These are phyloP conservation scores for Scrobipalpa costella DNA, from an alignment of 2,888 invertebrate species.

Conservation along the genomic window DNA sequence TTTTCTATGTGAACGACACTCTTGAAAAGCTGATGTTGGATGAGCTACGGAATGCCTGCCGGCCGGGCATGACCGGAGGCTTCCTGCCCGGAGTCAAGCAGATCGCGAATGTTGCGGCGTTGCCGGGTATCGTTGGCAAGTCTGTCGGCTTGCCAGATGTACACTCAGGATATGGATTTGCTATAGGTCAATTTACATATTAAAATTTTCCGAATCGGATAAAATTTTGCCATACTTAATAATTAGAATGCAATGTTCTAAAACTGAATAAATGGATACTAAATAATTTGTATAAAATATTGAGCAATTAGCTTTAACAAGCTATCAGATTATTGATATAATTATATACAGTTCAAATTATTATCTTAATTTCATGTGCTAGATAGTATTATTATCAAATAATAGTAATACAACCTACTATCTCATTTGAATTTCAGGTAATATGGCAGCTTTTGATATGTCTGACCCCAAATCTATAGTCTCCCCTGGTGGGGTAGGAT, in stretches of 20 bases:
- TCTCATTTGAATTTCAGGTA: conserved; percentile 81
- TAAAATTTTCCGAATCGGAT: too few relatives aligned
- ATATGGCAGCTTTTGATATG: conserved; percentile 99
- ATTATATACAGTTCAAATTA: too few relatives aligned
- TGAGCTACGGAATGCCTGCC: conserved; percentile 94
- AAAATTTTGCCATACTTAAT: too few relatives aligned
- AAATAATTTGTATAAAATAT: too few relatives aligned
- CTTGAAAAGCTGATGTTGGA: conserved; percentile 98
- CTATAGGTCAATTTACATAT: conserved; percentile 86
- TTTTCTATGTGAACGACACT: conserved; percentile 96
- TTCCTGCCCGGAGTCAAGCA: conserved; percentile 99
- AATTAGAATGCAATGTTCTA: too few relatives aligned
- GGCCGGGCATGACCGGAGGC: conserved; percentile 95
- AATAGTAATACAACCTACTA: neutral
- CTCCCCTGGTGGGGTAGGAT: conserved; percentile 99
- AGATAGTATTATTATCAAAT: neutral
- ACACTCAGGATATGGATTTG: conserved; percentile 99
- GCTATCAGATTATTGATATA: too few relatives aligned
- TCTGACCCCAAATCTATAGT: conserved; percentile 95
- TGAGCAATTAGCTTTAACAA: too few relatives aligned
- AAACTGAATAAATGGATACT: too few relatives aligned
- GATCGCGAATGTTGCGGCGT: conserved; percentile 98
- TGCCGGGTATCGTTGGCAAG: conserved; percentile 97
- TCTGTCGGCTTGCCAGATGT: conserved; percentile 98
- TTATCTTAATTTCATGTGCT: too few relatives aligned